A percentile compares a stretch with the other conserved stretches of the same genome.
Evolutionary conservation across 1,140 invertebrate genomes (phyloP).

Genomic region (Atopsyche davidsoni): DNA sequence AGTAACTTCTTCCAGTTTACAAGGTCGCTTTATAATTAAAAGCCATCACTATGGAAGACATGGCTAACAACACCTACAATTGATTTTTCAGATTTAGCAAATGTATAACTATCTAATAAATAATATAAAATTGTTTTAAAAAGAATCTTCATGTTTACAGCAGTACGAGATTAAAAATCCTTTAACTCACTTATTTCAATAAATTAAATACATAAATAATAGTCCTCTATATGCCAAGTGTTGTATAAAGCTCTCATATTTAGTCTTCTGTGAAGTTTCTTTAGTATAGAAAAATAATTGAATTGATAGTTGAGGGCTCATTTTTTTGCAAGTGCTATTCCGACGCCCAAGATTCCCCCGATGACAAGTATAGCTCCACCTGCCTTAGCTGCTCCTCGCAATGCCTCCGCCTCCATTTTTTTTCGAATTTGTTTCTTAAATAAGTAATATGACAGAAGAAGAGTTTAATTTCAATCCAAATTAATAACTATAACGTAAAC

Average conservation of each 20-base stretch:
- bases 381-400: slow-evolving; percentile 82
- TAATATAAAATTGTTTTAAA: no score
- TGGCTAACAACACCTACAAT: no score
- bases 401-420: slow-evolving; percentile 82
- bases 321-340: slow-evolving; percentile 68
- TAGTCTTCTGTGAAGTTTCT: background rate
- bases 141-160: no score
- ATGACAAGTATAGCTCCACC: slow-evolving; percentile 74
- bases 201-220: slow-evolving; percentile 1
- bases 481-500: no score
- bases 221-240: background rate
- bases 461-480: background rate
- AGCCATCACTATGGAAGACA: no score
- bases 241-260: background rate
- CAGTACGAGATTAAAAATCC: no score
- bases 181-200: no score
- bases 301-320: slow-evolving; percentile 33
- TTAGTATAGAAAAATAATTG: background rate
- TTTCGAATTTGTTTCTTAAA: slow-evolving; percentile 79
- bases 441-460: slow-evolving; percentile 26
- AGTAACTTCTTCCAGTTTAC: no score
- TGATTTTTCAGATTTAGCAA: no score
- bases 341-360: slow-evolving; percentile 73
- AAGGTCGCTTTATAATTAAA: no score
- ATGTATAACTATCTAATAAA: no score